Evolutionary conservation across 2,888 invertebrate species (phyloP).

Genomic region (Drepana falcataria): DNA sequence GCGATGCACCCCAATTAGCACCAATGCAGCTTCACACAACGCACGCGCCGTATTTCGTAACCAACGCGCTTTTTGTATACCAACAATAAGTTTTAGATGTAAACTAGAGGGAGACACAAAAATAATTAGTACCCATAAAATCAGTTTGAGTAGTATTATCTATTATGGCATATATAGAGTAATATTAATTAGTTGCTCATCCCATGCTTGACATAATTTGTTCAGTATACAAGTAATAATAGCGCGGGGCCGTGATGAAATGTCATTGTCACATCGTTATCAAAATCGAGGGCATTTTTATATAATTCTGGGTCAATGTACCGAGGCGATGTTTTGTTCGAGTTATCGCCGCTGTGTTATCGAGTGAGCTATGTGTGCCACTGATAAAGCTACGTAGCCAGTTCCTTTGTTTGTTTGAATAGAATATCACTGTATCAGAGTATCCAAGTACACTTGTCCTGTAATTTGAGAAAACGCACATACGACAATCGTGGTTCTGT

Average conservation of each 20-base stretch:
- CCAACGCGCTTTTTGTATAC: not conserved
- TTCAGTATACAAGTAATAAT: slow-evolving; percentile 5
- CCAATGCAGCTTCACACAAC: slow-evolving; percentile 14
- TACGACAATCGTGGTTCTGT: too few species aligned
- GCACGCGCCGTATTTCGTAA: slow-evolving; percentile 12
- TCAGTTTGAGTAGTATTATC: too few species aligned
- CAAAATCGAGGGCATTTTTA: slow-evolving; percentile 72
- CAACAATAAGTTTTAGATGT: too few species aligned
- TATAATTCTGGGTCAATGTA: slow-evolving; percentile 78
- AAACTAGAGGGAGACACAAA: too few species aligned
- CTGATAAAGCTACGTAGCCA: slow-evolving; percentile 49
- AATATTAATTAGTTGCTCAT: too few species aligned
- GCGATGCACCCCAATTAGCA: slow-evolving; percentile 38
- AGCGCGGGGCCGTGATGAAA: slow-evolving; percentile 50
- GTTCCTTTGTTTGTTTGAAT: slow-evolving; percentile 48
- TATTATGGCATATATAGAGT: too few species aligned
- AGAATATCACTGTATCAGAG: slow-evolving; percentile 14
- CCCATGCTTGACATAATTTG: too few species aligned
- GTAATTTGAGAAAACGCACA: slow-evolving; percentile 8
- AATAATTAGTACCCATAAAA: too few species aligned
- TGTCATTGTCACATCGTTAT: slow-evolving; percentile 73
- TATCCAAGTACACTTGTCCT: slow-evolving; percentile 28
- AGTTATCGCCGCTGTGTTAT: slow-evolving; percentile 63
- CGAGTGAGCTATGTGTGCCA: slow-evolving; percentile 69
- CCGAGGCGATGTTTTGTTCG: slow-evolving; percentile 71